Evolutionary conservation across 2,888 invertebrate species (phyloP), one percentile per base, ranked within the genome.

Genomic region (Euphydryas editha): DNA sequence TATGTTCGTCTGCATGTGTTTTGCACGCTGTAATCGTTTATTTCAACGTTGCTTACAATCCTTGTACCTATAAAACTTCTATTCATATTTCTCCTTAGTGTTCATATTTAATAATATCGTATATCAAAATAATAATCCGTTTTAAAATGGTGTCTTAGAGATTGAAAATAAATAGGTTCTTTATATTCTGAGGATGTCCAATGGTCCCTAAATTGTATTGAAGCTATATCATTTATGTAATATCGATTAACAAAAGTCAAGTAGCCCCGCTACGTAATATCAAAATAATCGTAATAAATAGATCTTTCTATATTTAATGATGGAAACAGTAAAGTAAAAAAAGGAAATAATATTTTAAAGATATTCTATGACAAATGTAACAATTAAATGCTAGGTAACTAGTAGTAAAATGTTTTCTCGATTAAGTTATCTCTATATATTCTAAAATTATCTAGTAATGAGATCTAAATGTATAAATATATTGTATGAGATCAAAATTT

Each of bases 171-270:
- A 65, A 56, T 65, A 36, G 30, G 56, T 44, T 37, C 65, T 60
- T 65, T 65, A 65, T 65, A 65, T 65, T 65, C 60, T 56, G 39
- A 42, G 18, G 47, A 60, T 56, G 47, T 37, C 24, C 46, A 59
- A 60, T 60, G 60, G 59, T 42, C 46, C 55, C 44, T 60, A 60
- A 21, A 49, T 60, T 56, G 54, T 47, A 37, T 57, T 59, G 39
- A 42, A 64, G 39, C 51, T n/a, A n/a, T 42, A 59, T 65, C 36
- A 56, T 47, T 46, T 46, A 46, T 62, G 55, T 46, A 46, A 62
- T 46, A 44, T 55, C 55, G 20, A 30, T 36, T 46, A 46, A 56
- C 21, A 55, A 55, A 62, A 42, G 20, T 17, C 17, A n/a, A 44
- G 17, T 17, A 44, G 42, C 42, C 18, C 30, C 24, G 54, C 54